Conservation (phyloP, 2,888 invertebrate genomes). For the Pegoplata infirma region DNA sequence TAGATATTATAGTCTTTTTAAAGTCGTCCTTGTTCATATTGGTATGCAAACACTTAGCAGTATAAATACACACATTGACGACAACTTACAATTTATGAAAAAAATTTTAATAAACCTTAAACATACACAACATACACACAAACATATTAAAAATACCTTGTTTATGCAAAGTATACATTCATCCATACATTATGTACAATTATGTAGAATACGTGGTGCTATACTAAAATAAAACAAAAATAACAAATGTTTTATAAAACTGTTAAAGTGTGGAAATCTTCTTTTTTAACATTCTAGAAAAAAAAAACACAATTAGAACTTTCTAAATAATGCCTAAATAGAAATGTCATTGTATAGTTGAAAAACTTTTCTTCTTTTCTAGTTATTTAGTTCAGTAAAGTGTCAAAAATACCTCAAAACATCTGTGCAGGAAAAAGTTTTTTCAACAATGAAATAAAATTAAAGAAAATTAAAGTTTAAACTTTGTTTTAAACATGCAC, state of each 20-base stretch:
- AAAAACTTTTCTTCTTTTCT: slow-evolving; percentile 45
- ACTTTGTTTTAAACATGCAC: slow-evolving; percentile 52
- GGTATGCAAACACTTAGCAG: not conserved
- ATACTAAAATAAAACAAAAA: not conserved
- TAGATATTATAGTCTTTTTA: slow-evolving; percentile 36
- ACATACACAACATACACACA: too few relatives aligned
- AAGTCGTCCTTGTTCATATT: slow-evolving; percentile 41
- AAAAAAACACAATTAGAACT: slow-evolving; percentile 46
- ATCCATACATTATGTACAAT: not conserved
- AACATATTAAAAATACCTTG: not conserved
- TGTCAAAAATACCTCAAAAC: slow-evolving; percentile 62
- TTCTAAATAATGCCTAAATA: slow-evolving; percentile 57
- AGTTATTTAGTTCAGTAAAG: too few relatives aligned
- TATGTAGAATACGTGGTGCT: slow-evolving; percentile 25
- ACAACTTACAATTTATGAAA: slow-evolving; percentile 45
- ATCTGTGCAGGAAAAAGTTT: slow-evolving; percentile 59
- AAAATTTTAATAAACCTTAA: slow-evolving; percentile 30
- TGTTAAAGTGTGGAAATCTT: slow-evolving; percentile 40
- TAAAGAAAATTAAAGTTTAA: slow-evolving; percentile 48
- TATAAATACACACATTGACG: slow-evolving; percentile 44
- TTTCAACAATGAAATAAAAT: slow-evolving; percentile 43
- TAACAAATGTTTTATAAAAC: slow-evolving; percentile 33
- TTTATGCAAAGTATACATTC: not conserved
- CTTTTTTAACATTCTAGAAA: not conserved
- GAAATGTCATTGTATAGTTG: slow-evolving; percentile 51